Conservation (phyloP, 2,113 vertebrate species). For the Brienomyrus brachyistius region DNA sequence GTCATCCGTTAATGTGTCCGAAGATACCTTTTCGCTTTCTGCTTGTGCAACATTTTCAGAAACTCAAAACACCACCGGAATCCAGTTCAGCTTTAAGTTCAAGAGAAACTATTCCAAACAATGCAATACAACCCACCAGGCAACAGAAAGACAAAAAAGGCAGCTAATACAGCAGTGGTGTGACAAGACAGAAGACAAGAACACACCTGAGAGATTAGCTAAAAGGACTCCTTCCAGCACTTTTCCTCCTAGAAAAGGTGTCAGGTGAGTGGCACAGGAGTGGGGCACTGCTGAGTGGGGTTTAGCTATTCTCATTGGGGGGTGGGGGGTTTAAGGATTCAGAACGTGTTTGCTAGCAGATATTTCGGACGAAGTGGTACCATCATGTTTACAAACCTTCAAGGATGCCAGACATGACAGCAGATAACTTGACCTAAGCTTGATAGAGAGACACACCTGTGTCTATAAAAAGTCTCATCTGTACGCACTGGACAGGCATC, state of each 20-base stretch:
- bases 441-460: background rate
- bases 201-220: background rate
- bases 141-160: background rate
- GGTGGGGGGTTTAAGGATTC: background rate
- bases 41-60: background rate
- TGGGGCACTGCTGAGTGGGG: background rate
- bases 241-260: background rate
- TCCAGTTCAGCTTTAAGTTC: background rate
- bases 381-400: background rate
- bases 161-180: background rate
- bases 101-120: background rate
- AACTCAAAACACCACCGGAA: background rate
- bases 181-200: background rate
- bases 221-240: background rate
- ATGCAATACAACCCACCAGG: background rate
- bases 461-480: background rate
- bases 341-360: background rate
- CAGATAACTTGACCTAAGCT: background rate
- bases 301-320: background rate
- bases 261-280: background rate
- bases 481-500: background rate
- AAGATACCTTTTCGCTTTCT: background rate
- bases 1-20: background rate
- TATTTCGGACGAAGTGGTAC: background rate
- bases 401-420: background rate